Evolutionary conservation across 2,888 invertebrate species (phyloP).

Genomic region (Candidula unifasciata): DNA sequence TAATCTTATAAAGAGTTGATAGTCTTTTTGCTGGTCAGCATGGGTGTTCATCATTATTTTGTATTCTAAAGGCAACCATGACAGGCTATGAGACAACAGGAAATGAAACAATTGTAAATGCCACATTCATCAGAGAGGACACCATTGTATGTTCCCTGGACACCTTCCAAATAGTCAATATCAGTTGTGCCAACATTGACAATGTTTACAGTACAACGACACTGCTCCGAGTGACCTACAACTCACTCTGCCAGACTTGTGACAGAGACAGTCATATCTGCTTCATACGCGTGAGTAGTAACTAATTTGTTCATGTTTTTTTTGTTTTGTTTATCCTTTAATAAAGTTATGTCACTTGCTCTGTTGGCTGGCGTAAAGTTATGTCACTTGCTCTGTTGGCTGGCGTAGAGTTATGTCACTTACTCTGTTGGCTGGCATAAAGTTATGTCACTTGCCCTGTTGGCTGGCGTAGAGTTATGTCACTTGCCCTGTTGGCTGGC

Average conservation of each 20-base stretch:
- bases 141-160: conserved; percentile 40
- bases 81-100: conserved; percentile 26
- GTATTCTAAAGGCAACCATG: conserved; percentile 23
- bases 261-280: conserved; percentile 43
- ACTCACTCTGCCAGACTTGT: conserved; percentile 60
- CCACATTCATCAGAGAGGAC: conserved; percentile 48
- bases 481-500: too few relatives aligned
- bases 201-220: conserved; percentile 40
- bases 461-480: too few relatives aligned
- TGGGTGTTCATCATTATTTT: background rate
- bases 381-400: too few relatives aligned
- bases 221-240: conserved; percentile 53
- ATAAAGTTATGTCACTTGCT: too few relatives aligned
- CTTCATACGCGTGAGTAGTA: conserved; percentile 54
- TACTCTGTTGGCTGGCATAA: too few relatives aligned
- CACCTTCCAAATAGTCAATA: conserved; percentile 30
- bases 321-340: too few relatives aligned
- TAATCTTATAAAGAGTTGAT: too few relatives aligned
- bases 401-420: too few relatives aligned
- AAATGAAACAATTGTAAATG: conserved; percentile 41
- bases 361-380: too few relatives aligned
- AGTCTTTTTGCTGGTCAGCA: too few relatives aligned
- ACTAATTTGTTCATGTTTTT: too few relatives aligned
- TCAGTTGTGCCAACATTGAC: conserved; percentile 58
- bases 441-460: too few relatives aligned